Conservation (phyloP, 2,888 invertebrate genomes). For the Emmelina monodactyla region DNA sequence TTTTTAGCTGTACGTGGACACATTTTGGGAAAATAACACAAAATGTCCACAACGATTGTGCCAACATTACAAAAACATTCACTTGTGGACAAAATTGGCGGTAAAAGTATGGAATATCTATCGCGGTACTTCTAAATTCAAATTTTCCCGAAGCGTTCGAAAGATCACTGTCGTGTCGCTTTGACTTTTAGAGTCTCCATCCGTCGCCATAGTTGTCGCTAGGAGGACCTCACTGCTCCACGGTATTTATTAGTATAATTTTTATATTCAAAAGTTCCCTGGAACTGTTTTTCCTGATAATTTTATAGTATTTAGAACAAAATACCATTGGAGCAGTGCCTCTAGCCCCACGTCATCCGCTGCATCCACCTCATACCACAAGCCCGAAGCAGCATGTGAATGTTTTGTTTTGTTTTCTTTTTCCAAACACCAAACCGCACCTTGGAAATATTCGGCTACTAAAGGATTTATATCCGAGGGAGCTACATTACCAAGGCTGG, state of each 20-base stretch:
- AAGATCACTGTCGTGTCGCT: slow-evolving; percentile 32
- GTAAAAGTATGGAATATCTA: slow-evolving; percentile 7
- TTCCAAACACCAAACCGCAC: slow-evolving; percentile 64
- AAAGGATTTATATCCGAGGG: slow-evolving; percentile 64
- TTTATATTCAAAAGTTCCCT: not conserved
- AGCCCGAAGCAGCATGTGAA: slow-evolving; percentile 65
- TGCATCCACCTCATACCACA: slow-evolving; percentile 56
- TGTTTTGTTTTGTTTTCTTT: slow-evolving; percentile 66
- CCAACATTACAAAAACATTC: too few species aligned
- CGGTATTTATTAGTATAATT: slow-evolving; percentile 15
- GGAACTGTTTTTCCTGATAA: not conserved
- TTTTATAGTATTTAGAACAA: not conserved
- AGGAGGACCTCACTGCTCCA: slow-evolving; percentile 27
- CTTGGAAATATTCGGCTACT: slow-evolving; percentile 57
- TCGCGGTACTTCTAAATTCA: slow-evolving; percentile 20
- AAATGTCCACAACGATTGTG: too few species aligned
- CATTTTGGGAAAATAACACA: slow-evolving; percentile 35
- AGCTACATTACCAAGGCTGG: slow-evolving; percentile 73
- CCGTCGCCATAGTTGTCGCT: slow-evolving; percentile 42
- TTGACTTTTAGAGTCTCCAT: slow-evolving; percentile 47
- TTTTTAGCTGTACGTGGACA: slow-evolving; percentile 27
- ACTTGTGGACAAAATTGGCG: slow-evolving; percentile 24
- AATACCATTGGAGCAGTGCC: not conserved
- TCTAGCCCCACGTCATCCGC: slow-evolving; percentile 30
- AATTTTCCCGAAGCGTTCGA: slow-evolving; percentile 42